Evolutionary conservation across 30 jellyfish, hydroid and myxozoan genomes (phyloP).

Genomic region (Cassiopea xamachana): DNA sequence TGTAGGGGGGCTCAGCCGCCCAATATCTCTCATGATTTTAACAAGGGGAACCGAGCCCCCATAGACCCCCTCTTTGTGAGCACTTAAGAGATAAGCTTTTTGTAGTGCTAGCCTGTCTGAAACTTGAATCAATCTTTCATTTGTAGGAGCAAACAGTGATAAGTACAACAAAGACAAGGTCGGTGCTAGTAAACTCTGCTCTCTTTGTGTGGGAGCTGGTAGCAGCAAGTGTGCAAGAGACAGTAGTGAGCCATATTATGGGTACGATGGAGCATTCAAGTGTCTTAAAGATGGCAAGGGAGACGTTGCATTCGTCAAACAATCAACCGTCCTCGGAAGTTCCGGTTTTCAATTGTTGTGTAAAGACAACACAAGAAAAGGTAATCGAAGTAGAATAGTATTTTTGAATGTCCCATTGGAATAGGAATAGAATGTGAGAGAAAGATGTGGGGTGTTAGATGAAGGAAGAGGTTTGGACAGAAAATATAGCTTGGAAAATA

Average conservation of each 20-base stretch:
- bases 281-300: slow-evolving; percentile 65
- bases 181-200: slow-evolving; percentile 18
- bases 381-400: not conserved
- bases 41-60: too few species aligned
- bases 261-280: slow-evolving; percentile 60
- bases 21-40: too few species aligned
- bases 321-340: slow-evolving; percentile 30
- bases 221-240: slow-evolving; percentile 29
- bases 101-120: not conserved
- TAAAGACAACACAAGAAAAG: slow-evolving; percentile 8
- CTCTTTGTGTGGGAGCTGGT: slow-evolving; percentile 47
- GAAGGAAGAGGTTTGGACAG: too few species aligned
- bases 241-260: slow-evolving; percentile 47
- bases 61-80: too few species aligned
- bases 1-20: too few species aligned
- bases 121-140: not conserved
- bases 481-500: too few species aligned
- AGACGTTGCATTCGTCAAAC: slow-evolving; percentile 71
- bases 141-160: slow-evolving; percentile 21
- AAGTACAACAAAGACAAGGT: slow-evolving; percentile 19
- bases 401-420: too few species aligned
- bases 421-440: too few species aligned
- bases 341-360: slow-evolving; percentile 6
- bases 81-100: too few species aligned
- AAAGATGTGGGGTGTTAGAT: too few species aligned